A percentile compares a stretch with the other conserved stretches of the same genome.
Conservation (phyloP, 2,797 vertebrate species). For the Schizopygopsis pylzovi region DNA sequence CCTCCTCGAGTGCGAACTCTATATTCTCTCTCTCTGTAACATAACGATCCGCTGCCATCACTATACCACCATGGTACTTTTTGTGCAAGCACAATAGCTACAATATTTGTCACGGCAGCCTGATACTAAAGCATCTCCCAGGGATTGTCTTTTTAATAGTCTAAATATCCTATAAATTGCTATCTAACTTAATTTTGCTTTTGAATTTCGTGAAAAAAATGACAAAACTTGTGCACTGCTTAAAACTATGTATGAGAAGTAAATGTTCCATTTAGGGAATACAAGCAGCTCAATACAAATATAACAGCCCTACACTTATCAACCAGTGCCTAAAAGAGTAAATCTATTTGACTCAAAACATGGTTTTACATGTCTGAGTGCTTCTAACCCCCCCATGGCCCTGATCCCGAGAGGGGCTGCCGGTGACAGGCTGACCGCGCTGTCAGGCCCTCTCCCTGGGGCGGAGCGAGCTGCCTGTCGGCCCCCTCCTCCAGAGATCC, state of each 20-base stretch:
- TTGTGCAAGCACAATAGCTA: neutral
- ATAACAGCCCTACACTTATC: neutral
- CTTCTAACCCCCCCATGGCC: slow-evolving; percentile 30
- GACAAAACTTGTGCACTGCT: neutral
- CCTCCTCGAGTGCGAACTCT: neutral
- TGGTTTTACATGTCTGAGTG: slow-evolving; percentile 39
- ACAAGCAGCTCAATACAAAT: neutral
- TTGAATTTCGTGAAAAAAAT: neutral
- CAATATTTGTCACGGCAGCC: neutral
- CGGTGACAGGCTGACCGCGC: slow-evolving; percentile 80
- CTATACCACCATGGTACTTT: neutral
- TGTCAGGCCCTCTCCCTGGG: slow-evolving; percentile 80
- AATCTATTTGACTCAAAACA: slow-evolving; percentile 21
- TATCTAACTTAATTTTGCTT: neutral
- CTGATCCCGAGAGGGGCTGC: slow-evolving; percentile 10
- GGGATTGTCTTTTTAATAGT: neutral
- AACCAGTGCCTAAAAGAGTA: slow-evolving; percentile 17
- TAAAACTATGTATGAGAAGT: neutral
- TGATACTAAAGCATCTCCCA: neutral
- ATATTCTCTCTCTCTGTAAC: neutral
- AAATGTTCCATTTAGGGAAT: neutral
- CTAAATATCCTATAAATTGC: neutral
- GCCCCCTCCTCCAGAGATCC: slow-evolving; percentile 68
- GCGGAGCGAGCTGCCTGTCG: slow-evolving; percentile 71
- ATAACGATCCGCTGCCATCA: neutral